These are phyloP conservation scores for Lasioglossum villosulum DNA, from an alignment of 2,888 invertebrate species.

Conservation along the genomic window DNA sequence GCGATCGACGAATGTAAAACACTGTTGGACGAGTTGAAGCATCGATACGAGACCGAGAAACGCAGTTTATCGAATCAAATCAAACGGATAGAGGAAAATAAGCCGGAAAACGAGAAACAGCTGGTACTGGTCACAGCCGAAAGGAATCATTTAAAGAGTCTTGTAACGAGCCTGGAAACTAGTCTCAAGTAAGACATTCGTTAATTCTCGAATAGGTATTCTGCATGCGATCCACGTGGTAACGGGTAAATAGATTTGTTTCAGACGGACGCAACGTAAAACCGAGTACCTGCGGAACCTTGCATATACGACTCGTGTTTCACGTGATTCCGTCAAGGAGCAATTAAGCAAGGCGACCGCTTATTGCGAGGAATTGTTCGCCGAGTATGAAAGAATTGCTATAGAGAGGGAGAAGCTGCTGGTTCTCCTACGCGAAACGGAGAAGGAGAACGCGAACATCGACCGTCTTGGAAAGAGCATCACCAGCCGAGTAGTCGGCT, in stretches of 20 bases:
- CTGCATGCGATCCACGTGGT: conserved; percentile 10
- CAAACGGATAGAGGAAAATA: conserved; percentile 84
- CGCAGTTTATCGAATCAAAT: conserved; percentile 86
- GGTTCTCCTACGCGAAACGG: conserved; percentile 73
- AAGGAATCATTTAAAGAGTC: conserved; percentile 85
- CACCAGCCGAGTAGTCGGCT: conserved; percentile 85
- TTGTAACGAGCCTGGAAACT: conserved; percentile 86
- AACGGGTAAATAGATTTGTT: conserved; percentile 32
- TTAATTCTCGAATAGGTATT: background rate
- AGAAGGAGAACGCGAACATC: conserved; percentile 80
- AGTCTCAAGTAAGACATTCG: conserved; percentile 85
- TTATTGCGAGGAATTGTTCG: conserved; percentile 86
- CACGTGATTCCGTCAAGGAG: conserved; percentile 85
- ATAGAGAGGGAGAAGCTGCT: conserved; percentile 79
- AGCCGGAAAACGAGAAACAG: conserved; percentile 85
- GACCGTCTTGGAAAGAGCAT: conserved; percentile 84
- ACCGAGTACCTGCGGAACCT: conserved; percentile 84
- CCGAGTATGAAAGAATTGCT: conserved; percentile 85
- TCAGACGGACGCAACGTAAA: conserved; percentile 85
- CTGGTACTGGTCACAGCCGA: conserved; percentile 84
- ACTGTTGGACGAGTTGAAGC: conserved; percentile 90
- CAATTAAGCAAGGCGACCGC: conserved; percentile 86
- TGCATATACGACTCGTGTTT: conserved; percentile 85
- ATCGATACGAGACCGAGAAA: conserved; percentile 89
- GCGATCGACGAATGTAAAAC: conserved; percentile 91